Evolutionary conservation across 2,797 vertebrate genomes (phyloP).

Genomic region (Oreonectes daqikongensis): DNA sequence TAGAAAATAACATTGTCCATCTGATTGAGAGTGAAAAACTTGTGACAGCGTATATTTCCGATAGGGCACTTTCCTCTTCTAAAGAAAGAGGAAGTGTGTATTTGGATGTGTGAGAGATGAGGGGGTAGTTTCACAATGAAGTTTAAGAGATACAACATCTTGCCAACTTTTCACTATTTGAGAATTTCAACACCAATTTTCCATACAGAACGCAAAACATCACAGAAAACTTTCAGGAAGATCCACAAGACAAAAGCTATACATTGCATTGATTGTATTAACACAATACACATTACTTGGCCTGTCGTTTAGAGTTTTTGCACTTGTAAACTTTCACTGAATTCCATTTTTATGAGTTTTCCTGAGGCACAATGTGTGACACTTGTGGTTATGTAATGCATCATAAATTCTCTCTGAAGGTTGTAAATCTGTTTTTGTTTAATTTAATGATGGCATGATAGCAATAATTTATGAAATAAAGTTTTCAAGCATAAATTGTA

Average conservation of each 20-base stretch:
- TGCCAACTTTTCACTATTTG: slow-evolving; percentile 33
- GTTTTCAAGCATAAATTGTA: background rate
- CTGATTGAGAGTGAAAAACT: background rate
- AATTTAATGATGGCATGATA: background rate
- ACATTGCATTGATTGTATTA: background rate
- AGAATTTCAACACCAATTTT: slow-evolving; percentile 37
- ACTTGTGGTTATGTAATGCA: background rate
- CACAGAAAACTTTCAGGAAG: slow-evolving; percentile 16
- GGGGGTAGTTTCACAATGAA: slow-evolving; percentile 42
- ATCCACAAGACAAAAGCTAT: background rate
- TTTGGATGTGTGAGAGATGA: slow-evolving; percentile 40
- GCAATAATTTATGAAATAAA: background rate
- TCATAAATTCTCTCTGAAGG: background rate
- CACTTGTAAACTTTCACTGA: background rate
- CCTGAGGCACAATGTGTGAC: background rate
- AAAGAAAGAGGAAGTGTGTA: slow-evolving; percentile 52
- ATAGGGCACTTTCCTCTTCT: slow-evolving; percentile 42
- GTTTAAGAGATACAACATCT: slow-evolving; percentile 37
- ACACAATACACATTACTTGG: background rate
- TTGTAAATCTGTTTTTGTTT: background rate
- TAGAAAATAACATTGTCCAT: background rate
- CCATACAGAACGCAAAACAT: slow-evolving; percentile 3
- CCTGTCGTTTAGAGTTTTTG: background rate
- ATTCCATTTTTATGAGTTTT: background rate
- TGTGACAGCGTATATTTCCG: background rate